These are phyloP conservation scores for Salmo trutta DNA, from an alignment of 2,797 vertebrate genomes.

Conservation along the genomic window DNA sequence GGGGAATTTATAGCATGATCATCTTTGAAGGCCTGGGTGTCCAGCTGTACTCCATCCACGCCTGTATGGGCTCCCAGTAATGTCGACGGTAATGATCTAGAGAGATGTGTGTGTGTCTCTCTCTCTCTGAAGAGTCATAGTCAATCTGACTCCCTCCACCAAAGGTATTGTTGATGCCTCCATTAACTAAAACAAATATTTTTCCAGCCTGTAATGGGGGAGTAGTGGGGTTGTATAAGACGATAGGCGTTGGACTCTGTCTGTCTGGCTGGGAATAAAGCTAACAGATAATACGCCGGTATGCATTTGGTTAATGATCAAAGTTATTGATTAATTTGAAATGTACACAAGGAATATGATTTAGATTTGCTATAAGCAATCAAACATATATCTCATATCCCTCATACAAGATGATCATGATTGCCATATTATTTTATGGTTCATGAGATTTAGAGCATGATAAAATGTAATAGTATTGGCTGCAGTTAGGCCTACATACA, in stretches of 20 bases:
- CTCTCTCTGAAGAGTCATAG: slow-evolving; percentile 47
- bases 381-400: neutral
- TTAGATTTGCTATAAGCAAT: neutral
- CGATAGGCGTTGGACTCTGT: slow-evolving; percentile 10
- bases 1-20: slow-evolving; percentile 74
- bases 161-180: slow-evolving; percentile 72
- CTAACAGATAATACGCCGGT: too few species aligned
- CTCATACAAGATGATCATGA: neutral
- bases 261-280: neutral
- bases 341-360: neutral
- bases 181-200: slow-evolving; percentile 62
- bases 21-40: slow-evolving; percentile 72
- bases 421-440: neutral
- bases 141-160: slow-evolving; percentile 12
- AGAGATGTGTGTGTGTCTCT: neutral
- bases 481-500: slow-evolving; percentile 13
- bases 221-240: too few species aligned
- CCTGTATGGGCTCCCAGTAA: slow-evolving; percentile 48
- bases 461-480: neutral
- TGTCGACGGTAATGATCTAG: slow-evolving; percentile 72
- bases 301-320: neutral
- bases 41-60: slow-evolving; percentile 5
- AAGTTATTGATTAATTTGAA: neutral
- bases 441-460: neutral
- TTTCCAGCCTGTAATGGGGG: slow-evolving; percentile 44